phyloP scores from a whole-genome alignment of 1,140 invertebrate genomes.

The Augochlora pura region DNA sequence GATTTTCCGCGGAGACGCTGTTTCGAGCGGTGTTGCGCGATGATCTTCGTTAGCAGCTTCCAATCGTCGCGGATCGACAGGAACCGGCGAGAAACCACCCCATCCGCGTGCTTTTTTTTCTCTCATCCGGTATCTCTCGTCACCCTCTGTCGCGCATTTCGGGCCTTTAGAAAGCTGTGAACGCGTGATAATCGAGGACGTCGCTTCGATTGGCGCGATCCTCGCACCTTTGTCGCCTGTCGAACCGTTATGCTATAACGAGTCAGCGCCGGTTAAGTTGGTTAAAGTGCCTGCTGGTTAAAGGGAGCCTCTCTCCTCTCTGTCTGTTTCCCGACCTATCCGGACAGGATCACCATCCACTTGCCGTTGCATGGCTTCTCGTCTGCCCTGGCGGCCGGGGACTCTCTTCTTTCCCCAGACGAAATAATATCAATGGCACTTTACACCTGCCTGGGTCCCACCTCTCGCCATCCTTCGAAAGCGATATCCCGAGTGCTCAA shows the following conservation, averaged over 20 bases:
- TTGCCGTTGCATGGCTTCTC: not conserved
- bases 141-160: constrained; percentile 55
- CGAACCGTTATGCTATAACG: constrained; percentile 71
- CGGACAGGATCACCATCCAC: constrained; percentile 1
- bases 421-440: constrained; percentile 18
- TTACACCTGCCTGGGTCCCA: too few relatives aligned
- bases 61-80: constrained; percentile 42
- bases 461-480: not conserved
- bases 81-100: constrained; percentile 53
- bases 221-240: constrained; percentile 63
- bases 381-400: not conserved
- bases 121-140: constrained; percentile 32
- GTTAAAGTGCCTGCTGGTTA: constrained; percentile 55
- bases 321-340: not conserved
- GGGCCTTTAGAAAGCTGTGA: constrained; percentile 63
- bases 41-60: constrained; percentile 40
- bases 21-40: constrained; percentile 44
- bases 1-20: constrained; percentile 25
- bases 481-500: not conserved
- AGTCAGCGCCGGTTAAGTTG: constrained; percentile 57
- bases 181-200: constrained; percentile 70
- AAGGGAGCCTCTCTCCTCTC: not conserved
- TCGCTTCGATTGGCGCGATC: constrained; percentile 67
- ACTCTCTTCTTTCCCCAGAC: not conserved
- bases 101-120: constrained; percentile 46